Percentiles rank a stretch among this genome's conserved stretches.
Evolutionary conservation across 2,888 invertebrate genomes (phyloP).

Genomic region (Flexamia atlantica): DNA sequence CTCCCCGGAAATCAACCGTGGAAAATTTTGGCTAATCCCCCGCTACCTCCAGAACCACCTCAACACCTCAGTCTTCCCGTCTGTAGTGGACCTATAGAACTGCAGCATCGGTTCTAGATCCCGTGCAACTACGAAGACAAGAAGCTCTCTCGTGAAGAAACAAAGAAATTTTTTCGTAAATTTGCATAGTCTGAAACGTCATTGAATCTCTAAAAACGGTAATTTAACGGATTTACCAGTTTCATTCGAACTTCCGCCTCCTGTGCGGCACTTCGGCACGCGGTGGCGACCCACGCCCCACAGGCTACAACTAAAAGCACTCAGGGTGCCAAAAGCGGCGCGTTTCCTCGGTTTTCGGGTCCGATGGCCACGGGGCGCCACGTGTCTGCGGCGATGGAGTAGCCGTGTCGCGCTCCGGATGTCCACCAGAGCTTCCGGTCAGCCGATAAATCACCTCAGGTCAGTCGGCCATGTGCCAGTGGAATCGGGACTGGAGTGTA

Average conservation of each 20-base stretch:
- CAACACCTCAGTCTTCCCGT: no score
- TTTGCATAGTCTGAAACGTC: no score
- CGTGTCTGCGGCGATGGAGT: neutral
- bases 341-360: neutral
- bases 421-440: conserved; percentile 8
- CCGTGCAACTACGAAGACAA: no score
- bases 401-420: conserved; percentile 10
- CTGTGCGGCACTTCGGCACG: neutral
- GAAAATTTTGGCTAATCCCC: no score
- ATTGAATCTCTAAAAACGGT: no score
- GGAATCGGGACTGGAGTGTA: neutral
- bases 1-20: no score
- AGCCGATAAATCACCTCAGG: conserved; percentile 5
- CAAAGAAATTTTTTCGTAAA: no score
- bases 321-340: neutral
- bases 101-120: no score
- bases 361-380: neutral
- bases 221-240: no score
- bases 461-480: conserved; percentile 13
- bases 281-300: neutral
- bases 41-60: no score
- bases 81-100: no score
- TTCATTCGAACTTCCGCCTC: conserved; percentile 9
- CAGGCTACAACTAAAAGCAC: conserved; percentile 18
- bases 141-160: no score